Evolutionary conservation across 2,888 invertebrate species (phyloP), one percentile per base, ranked within the genome.

Genomic region (Priapulus caudatus): DNA sequence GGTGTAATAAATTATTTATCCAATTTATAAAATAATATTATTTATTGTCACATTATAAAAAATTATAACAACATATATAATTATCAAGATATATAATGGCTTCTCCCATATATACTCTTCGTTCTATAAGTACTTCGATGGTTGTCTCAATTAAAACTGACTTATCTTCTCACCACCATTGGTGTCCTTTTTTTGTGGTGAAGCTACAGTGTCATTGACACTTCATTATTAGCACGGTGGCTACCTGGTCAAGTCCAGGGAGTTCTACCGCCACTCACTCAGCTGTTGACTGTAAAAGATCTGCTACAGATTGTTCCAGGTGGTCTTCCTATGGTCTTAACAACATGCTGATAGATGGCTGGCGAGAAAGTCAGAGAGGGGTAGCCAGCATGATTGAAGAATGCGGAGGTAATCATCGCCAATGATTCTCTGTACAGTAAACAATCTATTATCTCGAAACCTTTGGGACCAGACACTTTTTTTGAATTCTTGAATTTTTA

Each of bases 321-420:
- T 95, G 58, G 91, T 93, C 21, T 78, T 95, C n/a, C 55, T 97
- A 99, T 70, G 98, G 95, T 44, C 83, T 99, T 60, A 86, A 88
- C 72, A 98, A 98, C 74, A 95, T 99, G 81, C 80, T 99, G 64
- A 93, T n/a, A 93, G 79, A 84, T 91, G 82, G 86, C 90, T n/a
- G 89, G 87, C 43, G 78, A 81, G n/a, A 69, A 71, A 18, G 78
- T 80, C 59, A 81, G 82, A 20, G 90, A 91, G n/a, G 45, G 50
- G 3, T 20, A 22, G 15, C 52, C 23, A 15, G 52, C 20, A 82
- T 90, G 78, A 95, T 99, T 65, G 98, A 99, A 74, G 95, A 97
- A 75, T 99, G 97, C 74, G 86, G 86, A 60, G 98, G 93, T 74
- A 53, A 57, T 63, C 62, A 44, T 2, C 15, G 48, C 46, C 2